These are phyloP conservation scores for Strongylocentrotus purpuratus DNA, from an alignment of 35 echinoderm and acorn worm genomes.

Conservation along the genomic window DNA sequence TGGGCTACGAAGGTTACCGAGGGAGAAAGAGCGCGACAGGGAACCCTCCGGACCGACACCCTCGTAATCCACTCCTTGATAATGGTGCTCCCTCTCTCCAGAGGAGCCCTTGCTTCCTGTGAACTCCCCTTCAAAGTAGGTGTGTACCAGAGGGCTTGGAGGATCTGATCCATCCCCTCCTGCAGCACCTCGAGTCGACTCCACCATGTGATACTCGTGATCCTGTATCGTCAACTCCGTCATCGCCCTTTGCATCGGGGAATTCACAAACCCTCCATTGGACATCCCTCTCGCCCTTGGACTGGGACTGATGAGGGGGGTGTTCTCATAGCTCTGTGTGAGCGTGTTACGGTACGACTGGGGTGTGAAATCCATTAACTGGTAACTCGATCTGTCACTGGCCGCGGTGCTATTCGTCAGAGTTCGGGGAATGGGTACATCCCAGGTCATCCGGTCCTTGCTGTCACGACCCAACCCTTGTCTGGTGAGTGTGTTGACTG, in stretches of 20 bases:
- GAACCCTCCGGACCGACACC: constrained; percentile 28
- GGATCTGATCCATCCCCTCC: constrained; percentile 7
- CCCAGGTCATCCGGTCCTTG: constrained; percentile 35
- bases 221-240: constrained; percentile 25
- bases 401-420: constrained; percentile 29
- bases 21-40: constrained; percentile 41
- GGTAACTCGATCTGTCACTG: constrained; percentile 38
- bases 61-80: constrained; percentile 49
- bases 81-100: constrained; percentile 53
- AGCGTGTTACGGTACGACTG: constrained; percentile 54
- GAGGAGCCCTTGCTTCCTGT: constrained; percentile 36
- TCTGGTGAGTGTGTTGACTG: constrained; percentile 17
- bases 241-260: constrained; percentile 36
- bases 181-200: not conserved
- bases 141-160: constrained; percentile 24
- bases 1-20: constrained; percentile 35
- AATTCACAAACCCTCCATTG: constrained; percentile 69
- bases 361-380: constrained; percentile 33
- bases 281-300: constrained; percentile 45
- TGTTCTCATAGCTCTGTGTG: constrained; percentile 79
- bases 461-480: constrained; percentile 27
- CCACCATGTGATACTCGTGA: constrained; percentile 25
- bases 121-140: constrained; percentile 2
- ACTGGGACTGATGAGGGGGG: constrained; percentile 77
- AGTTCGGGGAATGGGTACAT: constrained; percentile 14